Conservation (phyloP, 35 echinoderm and acorn worm species). For the Apostichopus japonicus region DNA sequence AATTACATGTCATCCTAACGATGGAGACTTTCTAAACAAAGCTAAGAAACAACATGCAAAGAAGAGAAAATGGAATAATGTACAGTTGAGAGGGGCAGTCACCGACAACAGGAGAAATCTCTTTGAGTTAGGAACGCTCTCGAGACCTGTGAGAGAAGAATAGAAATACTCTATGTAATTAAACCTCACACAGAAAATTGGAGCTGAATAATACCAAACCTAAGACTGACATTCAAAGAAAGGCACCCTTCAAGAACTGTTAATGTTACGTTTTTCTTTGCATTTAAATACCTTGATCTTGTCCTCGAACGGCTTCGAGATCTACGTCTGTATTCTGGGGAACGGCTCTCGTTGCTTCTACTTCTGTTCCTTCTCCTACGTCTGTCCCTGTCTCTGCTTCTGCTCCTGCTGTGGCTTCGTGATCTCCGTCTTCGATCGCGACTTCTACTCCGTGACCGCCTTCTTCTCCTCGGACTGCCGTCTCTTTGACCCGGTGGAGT, state of each 20-base stretch:
- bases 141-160: neutral
- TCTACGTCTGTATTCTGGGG: slow-evolving; percentile 20
- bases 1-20: too few species aligned
- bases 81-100: neutral
- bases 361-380: slow-evolving; percentile 34
- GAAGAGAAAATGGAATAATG: neutral
- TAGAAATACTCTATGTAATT: neutral
- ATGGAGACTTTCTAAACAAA: too few species aligned
- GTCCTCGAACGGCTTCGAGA: slow-evolving; percentile 49
- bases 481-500: slow-evolving; percentile 31
- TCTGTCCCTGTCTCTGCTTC: neutral
- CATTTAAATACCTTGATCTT: slow-evolving; percentile 9
- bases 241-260: neutral
- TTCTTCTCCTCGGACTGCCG: slow-evolving; percentile 41
- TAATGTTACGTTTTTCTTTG: too few species aligned
- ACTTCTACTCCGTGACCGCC: slow-evolving; percentile 43
- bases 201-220: neutral
- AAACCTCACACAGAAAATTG: neutral
- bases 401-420: slow-evolving; percentile 26
- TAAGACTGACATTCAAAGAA: neutral
- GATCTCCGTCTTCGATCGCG: slow-evolving; percentile 23
- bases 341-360: neutral
- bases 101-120: neutral
- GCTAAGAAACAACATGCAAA: neutral
- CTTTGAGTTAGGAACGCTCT: neutral